Evolutionary conservation across 2,797 vertebrate genomes (phyloP), one percentile per base, ranked within the genome.

Genomic region (Tamandua tetradactyla): DNA sequence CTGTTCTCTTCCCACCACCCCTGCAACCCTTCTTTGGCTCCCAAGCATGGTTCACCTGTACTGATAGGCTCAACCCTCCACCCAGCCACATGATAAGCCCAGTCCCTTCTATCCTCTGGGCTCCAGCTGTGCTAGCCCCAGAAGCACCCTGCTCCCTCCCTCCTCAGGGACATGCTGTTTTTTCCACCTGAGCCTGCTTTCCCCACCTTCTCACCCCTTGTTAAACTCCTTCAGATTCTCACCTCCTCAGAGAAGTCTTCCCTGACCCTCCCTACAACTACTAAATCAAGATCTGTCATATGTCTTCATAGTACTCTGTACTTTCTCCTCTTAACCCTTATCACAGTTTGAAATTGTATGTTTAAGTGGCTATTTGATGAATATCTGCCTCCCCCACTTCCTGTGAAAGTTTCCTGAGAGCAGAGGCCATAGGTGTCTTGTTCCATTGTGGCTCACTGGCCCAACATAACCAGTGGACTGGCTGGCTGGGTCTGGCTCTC

Each of bases 321-420:
- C 78, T 92, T 95, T 35, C 89, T 88, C 85, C 66, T 72, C 47
- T 32, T 23, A 76, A 25, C 42, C n/a, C 62, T 72, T 76, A 81
- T 74, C 68, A 10, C 74, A 32, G 52, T n/a, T 42, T 44, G 49
- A 76, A 81, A 74, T 92, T 84, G 55, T 17, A 17, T 37, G 32
- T 71, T n/a, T 57, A 91, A 79, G 81, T 37, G 72, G 81, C 35
- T 84, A 25, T 78, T 68, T 80, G 91, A 92, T 72, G 59, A 76
- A 4, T 64, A 22, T 61, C 76, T 42, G 81, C 85, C 74, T 91
- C 83, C 62, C 52, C 15, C 15, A 49, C 49, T 49, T 91, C 68
- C 75, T 89, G 3, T 80, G 76, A 84, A 82, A 71, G 76, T 76
- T 52, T 83, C 84, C 84, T 27, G 90, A 86, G 57, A 79, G 37